These are phyloP conservation scores for Lepus timidus DNA, from an alignment of 2,113 vertebrate species.

Conservation along the genomic window DNA sequence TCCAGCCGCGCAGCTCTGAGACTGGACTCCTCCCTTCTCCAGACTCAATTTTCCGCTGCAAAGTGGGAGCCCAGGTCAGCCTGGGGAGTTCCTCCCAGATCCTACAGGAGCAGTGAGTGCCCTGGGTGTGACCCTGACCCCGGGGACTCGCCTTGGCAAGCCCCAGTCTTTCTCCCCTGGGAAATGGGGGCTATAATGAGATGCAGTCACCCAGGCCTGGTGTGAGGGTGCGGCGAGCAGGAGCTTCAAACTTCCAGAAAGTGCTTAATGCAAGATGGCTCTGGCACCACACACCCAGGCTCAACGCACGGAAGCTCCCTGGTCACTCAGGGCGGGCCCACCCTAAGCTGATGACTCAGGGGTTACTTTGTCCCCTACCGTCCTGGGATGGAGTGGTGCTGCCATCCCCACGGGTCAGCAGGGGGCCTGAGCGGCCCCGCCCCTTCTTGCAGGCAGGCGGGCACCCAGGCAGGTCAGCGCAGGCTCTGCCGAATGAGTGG, in stretches of 20 bases:
- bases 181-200: background rate
- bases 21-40: background rate
- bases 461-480: background rate
- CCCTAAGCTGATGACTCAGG: background rate
- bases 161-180: background rate
- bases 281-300: background rate
- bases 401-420: no score
- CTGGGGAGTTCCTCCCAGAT: background rate
- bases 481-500: background rate
- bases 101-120: background rate
- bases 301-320: fast-evolving
- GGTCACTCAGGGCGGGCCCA: background rate
- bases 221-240: background rate
- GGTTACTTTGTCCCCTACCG: background rate
- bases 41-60: background rate
- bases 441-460: fast-evolving
- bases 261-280: background rate
- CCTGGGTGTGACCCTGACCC: background rate
- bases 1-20: no score
- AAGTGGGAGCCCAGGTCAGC: background rate
- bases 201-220: background rate
- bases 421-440: fast-evolving
- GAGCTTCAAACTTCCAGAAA: slow-evolving; percentile 8
- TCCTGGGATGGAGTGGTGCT: background rate
- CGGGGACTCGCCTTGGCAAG: background rate